Base-by-base conservation (phyloP, 2,113 vertebrate species). In the Thunnus thynnus region DNA sequence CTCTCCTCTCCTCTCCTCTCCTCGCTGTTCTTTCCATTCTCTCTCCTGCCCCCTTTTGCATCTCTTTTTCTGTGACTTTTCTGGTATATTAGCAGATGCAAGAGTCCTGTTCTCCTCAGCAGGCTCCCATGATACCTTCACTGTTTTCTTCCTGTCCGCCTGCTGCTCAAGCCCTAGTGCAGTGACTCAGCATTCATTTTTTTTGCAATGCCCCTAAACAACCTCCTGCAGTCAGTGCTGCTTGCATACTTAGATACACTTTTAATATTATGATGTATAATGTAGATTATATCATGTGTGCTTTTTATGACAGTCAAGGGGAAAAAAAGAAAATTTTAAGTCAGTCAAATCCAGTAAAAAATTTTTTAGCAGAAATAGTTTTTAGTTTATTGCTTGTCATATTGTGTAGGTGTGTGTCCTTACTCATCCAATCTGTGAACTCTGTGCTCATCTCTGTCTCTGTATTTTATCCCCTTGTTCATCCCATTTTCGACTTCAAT, bases 161-260 rank as follows among this genome's bases (percentile, higher is more conserved):
- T 76, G 75, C 80, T 86, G 83, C 76, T 76, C 20, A 3, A 82
- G 79, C 71, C 72, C 70, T 1, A 25, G 77, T 57, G 72, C 80
- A 83, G 87, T 91, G 88, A 91, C 88, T 91, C 91, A 88, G 90
- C 90, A 78, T 75, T 78, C 41, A 36, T 63, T 67, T 73, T 54
- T 51, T 44, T 48, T 22, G 20, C 72, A 46, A 1, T 80, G 66
- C 30, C 72, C 71, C 65, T 17, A 57, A 64, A 80, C 57, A 61
- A 63, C 72, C 73, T 76, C 62, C 75, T 44, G 4, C 41, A 58
- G 54, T 52, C 51, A 36, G 32, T 81, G 57, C 70, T 30, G 67
- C 69, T 63, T 54, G 58, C 11, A 18, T 44, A 27, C 14, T 48
- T 11, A 1, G 17, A n/a, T 60, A 16, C 1, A 56, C 51, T 74